Conservation (phyloP, 2,797 vertebrate genomes). For the Propithecus perrieri region DNA sequence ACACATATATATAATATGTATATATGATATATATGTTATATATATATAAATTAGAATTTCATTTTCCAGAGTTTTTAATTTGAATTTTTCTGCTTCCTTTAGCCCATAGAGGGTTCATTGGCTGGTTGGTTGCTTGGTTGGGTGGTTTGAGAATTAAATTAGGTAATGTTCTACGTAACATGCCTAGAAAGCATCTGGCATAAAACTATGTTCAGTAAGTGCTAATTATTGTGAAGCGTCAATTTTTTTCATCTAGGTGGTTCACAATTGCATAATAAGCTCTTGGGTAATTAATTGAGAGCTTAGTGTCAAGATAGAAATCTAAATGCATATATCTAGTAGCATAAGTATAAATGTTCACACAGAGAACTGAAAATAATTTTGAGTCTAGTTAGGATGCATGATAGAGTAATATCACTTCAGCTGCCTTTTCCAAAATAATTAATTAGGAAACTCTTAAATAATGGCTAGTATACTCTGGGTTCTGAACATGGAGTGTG, state of each 20-base stretch:
- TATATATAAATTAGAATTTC: not conserved
- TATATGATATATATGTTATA: not conserved
- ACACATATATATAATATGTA: not conserved
- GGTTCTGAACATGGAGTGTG: slow-evolving; percentile 51
- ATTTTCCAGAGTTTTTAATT: slow-evolving; percentile 6
- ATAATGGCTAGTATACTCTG: slow-evolving; percentile 62
- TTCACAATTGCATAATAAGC: not conserved
- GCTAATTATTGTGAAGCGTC: slow-evolving; percentile 5
- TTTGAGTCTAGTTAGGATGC: not conserved
- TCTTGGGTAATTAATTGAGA: slow-evolving; percentile 17
- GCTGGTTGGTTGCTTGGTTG: not conserved
- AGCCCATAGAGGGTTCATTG: not conserved
- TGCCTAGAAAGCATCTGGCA: not conserved
- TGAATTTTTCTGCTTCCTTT: slow-evolving; percentile 28
- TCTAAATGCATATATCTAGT: not conserved
- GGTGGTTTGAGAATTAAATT: slow-evolving; percentile 35
- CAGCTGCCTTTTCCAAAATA: slow-evolving; percentile 72
- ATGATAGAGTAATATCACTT: slow-evolving; percentile 19
- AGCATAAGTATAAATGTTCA: not conserved
- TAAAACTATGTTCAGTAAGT: not conserved
- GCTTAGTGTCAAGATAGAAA: not conserved
- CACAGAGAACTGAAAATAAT: not conserved
- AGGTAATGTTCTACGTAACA: slow-evolving; percentile 2
- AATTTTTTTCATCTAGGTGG: not conserved
- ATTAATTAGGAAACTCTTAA: slow-evolving; percentile 80